These are phyloP conservation scores for Sarotherodon lohbergeri DNA, from an alignment of 2,113 vertebrate genomes.

Conservation along the genomic window DNA sequence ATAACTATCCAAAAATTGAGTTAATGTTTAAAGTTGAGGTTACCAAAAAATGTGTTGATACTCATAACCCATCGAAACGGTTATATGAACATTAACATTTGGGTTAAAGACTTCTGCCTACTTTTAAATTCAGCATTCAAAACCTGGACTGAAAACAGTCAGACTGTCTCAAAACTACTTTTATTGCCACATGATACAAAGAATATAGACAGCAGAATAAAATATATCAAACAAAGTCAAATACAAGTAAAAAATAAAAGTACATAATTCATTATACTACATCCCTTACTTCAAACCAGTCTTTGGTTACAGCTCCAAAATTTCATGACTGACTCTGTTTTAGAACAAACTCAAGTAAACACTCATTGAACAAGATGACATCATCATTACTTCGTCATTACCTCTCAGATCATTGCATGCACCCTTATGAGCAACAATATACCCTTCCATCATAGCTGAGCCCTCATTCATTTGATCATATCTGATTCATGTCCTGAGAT, in stretches of 20 bases:
- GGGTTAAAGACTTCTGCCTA: background rate
- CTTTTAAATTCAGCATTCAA: background rate
- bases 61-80: background rate
- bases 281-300: background rate
- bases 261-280: background rate
- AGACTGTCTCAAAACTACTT: background rate
- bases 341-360: background rate
- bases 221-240: background rate
- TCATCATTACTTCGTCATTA: background rate
- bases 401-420: background rate
- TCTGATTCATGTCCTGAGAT: background rate
- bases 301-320: background rate
- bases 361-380: background rate
- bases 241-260: background rate
- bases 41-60: background rate
- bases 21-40: background rate
- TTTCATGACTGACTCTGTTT: background rate
- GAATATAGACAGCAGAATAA: background rate
- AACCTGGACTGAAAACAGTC: background rate
- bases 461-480: background rate
- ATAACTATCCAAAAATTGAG: background rate
- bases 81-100: background rate
- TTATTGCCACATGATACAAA: background rate
- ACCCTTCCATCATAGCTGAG: background rate
- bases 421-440: background rate